Base-by-base conservation (phyloP, 2,888 invertebrate species). In the Dorcus parallelipipedus region DNA sequence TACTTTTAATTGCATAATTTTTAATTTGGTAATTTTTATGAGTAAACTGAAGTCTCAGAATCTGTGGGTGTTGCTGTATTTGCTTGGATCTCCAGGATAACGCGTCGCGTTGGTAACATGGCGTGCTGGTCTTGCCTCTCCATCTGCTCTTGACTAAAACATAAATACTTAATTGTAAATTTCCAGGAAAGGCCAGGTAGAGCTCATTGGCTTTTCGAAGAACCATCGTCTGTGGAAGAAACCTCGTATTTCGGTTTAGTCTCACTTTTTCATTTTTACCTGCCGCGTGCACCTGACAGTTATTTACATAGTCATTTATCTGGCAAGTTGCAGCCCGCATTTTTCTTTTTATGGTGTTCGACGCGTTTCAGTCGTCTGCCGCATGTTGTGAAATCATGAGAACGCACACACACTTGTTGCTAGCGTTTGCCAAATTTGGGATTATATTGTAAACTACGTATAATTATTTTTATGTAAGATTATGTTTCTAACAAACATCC, bases 161-260 rank as follows among this genome's bases (percentile, higher is more conserved):
- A 55, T 56, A 58, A 62, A 60, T 62, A 14, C 14, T 14, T 14
- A 54, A 54, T 48, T 39, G 55, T 52, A 53, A 47, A 59, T 58
- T 65, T 65, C 65, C 52, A 20, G 57, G 66, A 67, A 67, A 61
- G 51, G 39, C 40, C 65, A 65, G 65, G 66, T 64, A 62, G 58
- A 62, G 64, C 59, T 61, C 61, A 63, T 63, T 60, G 64, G 56
- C 56, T 56, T 58, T 63, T 63, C 61, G 51, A 17, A 23, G 64
- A 63, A 62, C 50, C 59, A 9, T 26, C 53, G 56, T 56, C 54
- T 57, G 42, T 55, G 56, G 58, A 56, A 50, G 26, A 39, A 23
- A 26, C 33, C 26, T 52, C 33, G 52, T 41, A 41, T 26, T 41
- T 49, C 43, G 50, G 10, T 48, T 43, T 38, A 41, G 49, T 41